These are phyloP conservation scores for Drosophila elegans DNA, from an alignment of 1,140 invertebrate species.

Conservation along the genomic window DNA sequence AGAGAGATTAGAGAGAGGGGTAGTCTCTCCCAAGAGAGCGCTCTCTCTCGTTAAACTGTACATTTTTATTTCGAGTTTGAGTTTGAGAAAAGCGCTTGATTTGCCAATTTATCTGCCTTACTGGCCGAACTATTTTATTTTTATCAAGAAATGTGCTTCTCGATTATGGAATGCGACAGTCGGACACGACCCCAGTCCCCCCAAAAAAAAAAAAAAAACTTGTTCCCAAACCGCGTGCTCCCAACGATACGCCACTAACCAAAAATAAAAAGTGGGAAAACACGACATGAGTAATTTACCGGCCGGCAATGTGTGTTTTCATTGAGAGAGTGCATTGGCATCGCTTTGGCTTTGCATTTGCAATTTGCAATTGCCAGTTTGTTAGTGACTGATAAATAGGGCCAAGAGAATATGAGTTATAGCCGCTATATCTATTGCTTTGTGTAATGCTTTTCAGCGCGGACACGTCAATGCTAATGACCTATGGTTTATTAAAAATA, in stretches of 20 bases:
- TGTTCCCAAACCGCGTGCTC: constrained; percentile 13
- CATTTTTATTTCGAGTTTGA: constrained; percentile 74
- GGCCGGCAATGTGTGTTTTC: constrained; percentile 72
- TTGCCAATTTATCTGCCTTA: constrained; percentile 72
- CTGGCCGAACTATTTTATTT: constrained; percentile 50
- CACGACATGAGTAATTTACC: constrained; percentile 50
- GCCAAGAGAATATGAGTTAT: constrained; percentile 39
- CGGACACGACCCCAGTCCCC: neutral
- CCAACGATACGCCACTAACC: neutral
- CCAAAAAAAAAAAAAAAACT: neutral
- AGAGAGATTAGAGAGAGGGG: constrained; percentile 3
- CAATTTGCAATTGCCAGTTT: constrained; percentile 5
- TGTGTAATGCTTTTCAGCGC: constrained; percentile 13
- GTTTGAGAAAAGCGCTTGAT: constrained; percentile 66
- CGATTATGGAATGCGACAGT: constrained; percentile 53
- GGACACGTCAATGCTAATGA: constrained; percentile 53
- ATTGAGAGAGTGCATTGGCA: constrained; percentile 56
- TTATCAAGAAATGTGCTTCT: constrained; percentile 62
- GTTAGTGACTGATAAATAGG: constrained; percentile 28
- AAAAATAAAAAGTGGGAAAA: constrained; percentile 21
- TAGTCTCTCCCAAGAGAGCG: constrained; percentile 5
- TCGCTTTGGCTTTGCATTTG: constrained; percentile 29
- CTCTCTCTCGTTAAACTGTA: constrained; percentile 69
- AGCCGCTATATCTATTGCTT: constrained; percentile 15
- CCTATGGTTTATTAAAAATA: constrained; percentile 51